Conservation (phyloP, 1,140 invertebrate genomes). For the Episyrphus balteatus region DNA sequence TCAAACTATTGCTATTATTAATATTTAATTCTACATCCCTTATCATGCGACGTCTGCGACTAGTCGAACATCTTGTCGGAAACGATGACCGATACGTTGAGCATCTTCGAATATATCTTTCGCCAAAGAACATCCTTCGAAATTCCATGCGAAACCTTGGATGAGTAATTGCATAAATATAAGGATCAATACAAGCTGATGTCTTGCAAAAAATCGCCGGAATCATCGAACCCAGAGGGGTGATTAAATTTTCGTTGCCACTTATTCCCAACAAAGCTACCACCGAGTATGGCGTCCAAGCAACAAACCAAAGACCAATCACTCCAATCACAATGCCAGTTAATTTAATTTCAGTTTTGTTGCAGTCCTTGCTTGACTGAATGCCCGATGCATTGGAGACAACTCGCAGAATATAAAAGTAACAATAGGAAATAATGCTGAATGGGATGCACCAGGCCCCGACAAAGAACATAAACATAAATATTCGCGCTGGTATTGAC, state of each 20-base stretch:
- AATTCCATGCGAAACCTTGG: conserved; percentile 53
- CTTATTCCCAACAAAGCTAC: conserved; percentile 61
- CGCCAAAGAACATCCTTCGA: conserved; percentile 8
- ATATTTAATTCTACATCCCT: too few relatives aligned
- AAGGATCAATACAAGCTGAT: conserved; percentile 62
- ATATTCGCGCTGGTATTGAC: conserved; percentile 41
- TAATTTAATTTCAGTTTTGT: conserved; percentile 53
- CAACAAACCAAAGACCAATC: conserved; percentile 57
- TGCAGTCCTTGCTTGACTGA: conserved; percentile 45
- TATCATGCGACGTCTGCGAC: not conserved
- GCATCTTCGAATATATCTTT: not conserved
- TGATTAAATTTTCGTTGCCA: conserved; percentile 48
- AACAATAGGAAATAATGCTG: conserved; percentile 56
- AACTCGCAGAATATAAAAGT: conserved; percentile 53
- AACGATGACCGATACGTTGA: not conserved
- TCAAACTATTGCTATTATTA: too few relatives aligned
- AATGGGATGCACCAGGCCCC: conserved; percentile 59
- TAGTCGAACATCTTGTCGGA: not conserved
- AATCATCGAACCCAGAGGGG: conserved; percentile 57
- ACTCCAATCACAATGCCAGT: conserved; percentile 53
- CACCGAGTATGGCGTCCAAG: conserved; percentile 66
- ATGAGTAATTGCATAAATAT: conserved; percentile 60
- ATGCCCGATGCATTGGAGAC: conserved; percentile 44
- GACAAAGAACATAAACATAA: conserved; percentile 55
- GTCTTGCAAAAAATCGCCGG: conserved; percentile 66